Evolutionary conservation across 1,140 invertebrate species (phyloP), one percentile per base, ranked within the genome.

Genomic region (Zaprionus ghesquierei): DNA sequence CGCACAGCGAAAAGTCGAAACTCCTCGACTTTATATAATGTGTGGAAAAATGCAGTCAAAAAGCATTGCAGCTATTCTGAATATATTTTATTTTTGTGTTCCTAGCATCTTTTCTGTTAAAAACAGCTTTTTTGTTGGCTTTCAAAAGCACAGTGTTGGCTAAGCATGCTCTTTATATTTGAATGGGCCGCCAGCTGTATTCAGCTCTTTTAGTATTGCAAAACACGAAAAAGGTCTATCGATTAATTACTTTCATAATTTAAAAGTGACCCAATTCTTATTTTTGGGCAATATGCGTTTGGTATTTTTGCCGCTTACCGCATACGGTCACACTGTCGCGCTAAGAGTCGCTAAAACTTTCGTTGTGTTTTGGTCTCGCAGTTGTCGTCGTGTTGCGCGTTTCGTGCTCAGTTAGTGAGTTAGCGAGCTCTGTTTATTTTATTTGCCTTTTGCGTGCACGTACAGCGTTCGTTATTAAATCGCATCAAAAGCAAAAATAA

Each of bases 341-440:
- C 0, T 38, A 29, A 35, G 49, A 73, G 50, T 73, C 64, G 64
- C 56, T 50, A 56, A 62, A 73, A 73, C 38, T 50, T 73, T 73
- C 70, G 70, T 69, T 68, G 65, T 69, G 64, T 69, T 68, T 73
- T 73, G 64, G 64, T 74, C 49, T 71, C 44, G 69, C 56, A 55
- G 61, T 53, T 71, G 54, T 46, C 64, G 63, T 73, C 55, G 70
- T 60, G 50, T 61, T 61, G 63, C 70, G 70, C 64, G 64, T 73
- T 55, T 68, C 71, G 71, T 61, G 15, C 33, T 12, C 27, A 33
- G 46, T 46, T 9, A 46, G 41, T 18, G 50, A 56, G 25, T 33
- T n/a, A n/a, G n/a, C n/a, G 22, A 31, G 55, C 53, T 44, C 44
- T 69, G 51, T 69, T 69, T 74, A 69, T 63, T 63, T 63, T 53